These are phyloP conservation scores for Phymanthus crucifer DNA, from an alignment of 92 coral and sea anemone genomes.

Conservation along the genomic window DNA sequence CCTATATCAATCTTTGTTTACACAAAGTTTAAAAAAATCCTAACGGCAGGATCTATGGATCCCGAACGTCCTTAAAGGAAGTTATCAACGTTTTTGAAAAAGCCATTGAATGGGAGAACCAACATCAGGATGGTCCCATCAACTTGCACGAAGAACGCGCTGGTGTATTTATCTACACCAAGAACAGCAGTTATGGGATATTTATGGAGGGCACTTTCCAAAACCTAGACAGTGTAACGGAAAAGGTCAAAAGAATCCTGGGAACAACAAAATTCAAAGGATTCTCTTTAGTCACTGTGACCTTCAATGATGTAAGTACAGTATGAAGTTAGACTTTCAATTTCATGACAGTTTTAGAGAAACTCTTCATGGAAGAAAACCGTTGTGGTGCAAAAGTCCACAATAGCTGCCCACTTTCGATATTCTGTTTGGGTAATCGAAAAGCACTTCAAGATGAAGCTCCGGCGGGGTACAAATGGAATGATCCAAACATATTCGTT, in stretches of 20 bases:
- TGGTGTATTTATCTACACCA: background rate
- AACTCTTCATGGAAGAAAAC: too few relatives aligned
- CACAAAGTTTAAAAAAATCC: too few relatives aligned
- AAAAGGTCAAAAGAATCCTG: constrained; percentile 4
- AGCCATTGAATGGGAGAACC: constrained; percentile 8
- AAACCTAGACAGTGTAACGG: background rate
- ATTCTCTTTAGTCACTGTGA: background rate
- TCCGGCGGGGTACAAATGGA: too few relatives aligned
- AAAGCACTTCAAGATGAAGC: too few relatives aligned
- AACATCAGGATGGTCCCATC: background rate
- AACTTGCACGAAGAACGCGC: constrained; percentile 10
- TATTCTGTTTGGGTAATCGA: too few relatives aligned
- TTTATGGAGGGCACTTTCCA: background rate
- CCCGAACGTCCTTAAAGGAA: too few relatives aligned
- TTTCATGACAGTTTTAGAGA: too few relatives aligned
- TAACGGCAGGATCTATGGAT: too few relatives aligned
- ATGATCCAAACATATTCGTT: too few relatives aligned
- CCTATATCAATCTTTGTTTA: too few relatives aligned
- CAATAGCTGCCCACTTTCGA: too few relatives aligned
- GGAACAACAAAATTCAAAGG: constrained; percentile 1
- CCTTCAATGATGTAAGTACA: background rate
- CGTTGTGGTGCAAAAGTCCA: too few relatives aligned
- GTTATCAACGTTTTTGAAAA: constrained; percentile 14
- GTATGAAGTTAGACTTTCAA: background rate
- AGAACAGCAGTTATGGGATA: background rate